phyloP scores from a whole-genome alignment of 2,113 vertebrate genomes.

The Brachyhypopomus occidentalis region DNA sequence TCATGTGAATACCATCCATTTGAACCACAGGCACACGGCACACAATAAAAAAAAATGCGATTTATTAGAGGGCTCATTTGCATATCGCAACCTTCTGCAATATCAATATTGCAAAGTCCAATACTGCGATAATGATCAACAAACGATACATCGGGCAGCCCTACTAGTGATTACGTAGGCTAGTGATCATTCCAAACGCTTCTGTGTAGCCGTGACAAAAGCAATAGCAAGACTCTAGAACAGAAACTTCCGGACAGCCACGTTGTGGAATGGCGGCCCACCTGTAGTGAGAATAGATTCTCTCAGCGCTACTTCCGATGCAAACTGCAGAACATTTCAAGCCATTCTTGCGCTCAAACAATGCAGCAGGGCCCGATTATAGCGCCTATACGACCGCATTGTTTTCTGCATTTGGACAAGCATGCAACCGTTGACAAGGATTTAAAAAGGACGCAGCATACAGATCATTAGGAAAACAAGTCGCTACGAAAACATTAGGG shows the following conservation, averaged over 20 bases:
- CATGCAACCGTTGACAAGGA: slow-evolving; percentile 23
- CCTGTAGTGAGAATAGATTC: background rate
- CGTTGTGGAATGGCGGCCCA: background rate
- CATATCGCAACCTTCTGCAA: too few species aligned
- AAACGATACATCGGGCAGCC: too few species aligned
- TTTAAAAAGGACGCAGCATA: background rate
- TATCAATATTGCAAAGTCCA: too few species aligned
- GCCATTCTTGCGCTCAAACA: background rate
- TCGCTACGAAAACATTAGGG: background rate
- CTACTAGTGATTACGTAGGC: too few species aligned
- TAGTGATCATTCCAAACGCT: background rate
- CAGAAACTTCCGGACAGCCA: background rate
- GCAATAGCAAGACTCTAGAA: background rate
- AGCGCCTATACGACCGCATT: too few species aligned
- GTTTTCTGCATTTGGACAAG: too few species aligned
- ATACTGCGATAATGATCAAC: too few species aligned
- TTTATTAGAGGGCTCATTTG: too few species aligned
- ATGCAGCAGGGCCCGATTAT: background rate
- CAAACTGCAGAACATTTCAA: background rate
- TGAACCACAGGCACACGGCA: too few species aligned
- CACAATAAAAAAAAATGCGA: too few species aligned
- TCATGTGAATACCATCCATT: too few species aligned
- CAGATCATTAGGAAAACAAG: background rate
- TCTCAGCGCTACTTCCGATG: background rate
- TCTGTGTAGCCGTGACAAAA: background rate